phyloP scores from a whole-genome alignment of 2,888 invertebrate species.

The Idaea dimidiata region DNA sequence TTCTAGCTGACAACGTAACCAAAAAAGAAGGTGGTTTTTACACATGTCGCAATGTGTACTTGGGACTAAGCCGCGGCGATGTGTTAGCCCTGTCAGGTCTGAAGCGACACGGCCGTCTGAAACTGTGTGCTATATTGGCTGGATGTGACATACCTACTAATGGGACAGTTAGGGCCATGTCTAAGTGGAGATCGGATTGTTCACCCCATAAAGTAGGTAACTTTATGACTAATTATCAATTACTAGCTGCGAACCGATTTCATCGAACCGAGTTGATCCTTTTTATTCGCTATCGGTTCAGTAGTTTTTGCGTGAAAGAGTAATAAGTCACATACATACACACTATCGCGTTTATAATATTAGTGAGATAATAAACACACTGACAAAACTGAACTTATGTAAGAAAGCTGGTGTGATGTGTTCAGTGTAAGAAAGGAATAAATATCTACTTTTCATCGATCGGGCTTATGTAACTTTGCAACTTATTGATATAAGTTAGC shows the following conservation, averaged over 20 bases:
- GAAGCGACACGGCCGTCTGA: slow-evolving; percentile 48
- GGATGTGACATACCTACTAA: slow-evolving; percentile 46
- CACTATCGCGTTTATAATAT: too few relatives aligned
- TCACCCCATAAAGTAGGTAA: slow-evolving; percentile 45
- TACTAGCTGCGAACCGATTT: too few relatives aligned
- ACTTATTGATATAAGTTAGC: too few relatives aligned
- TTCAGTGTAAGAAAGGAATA: background rate
- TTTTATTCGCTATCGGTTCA: too few relatives aligned
- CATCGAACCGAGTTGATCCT: too few relatives aligned
- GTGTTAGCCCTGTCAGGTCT: slow-evolving; percentile 57
- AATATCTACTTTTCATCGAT: background rate
- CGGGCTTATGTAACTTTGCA: too few relatives aligned
- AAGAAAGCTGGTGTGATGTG: too few relatives aligned
- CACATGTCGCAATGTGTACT: slow-evolving; percentile 29
- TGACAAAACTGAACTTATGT: too few relatives aligned
- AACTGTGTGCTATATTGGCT: slow-evolving; percentile 51
- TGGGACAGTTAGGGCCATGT: slow-evolving; percentile 51
- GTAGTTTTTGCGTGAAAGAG: too few relatives aligned
- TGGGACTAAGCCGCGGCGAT: slow-evolving; percentile 60
- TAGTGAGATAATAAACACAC: too few relatives aligned
- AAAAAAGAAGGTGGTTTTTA: slow-evolving; percentile 34
- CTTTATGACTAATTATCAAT: background rate
- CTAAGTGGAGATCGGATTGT: slow-evolving; percentile 43
- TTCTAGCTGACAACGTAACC: slow-evolving; percentile 46
- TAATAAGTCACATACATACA: too few relatives aligned